phyloP scores from a whole-genome alignment of 2,113 vertebrate genomes.

The Grallaria varia region DNA sequence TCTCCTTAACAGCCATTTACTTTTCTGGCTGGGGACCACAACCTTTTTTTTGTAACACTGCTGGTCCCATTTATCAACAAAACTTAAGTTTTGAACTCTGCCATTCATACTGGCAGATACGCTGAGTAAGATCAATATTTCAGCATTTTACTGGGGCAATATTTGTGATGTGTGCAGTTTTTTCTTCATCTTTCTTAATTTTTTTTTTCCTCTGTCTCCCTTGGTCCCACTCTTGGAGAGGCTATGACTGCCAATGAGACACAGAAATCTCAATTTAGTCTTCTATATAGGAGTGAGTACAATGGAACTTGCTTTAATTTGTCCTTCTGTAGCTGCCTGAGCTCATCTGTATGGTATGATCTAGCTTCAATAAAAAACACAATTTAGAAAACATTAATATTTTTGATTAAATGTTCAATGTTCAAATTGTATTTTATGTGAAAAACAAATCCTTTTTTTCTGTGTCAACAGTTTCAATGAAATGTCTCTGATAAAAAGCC shows the following conservation, averaged over 20 bases:
- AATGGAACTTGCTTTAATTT: background rate
- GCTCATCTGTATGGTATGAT: background rate
- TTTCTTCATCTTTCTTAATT: background rate
- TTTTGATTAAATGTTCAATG: background rate
- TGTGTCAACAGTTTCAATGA: background rate
- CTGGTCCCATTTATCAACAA: background rate
- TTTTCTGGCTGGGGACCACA: background rate
- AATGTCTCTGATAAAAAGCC: background rate
- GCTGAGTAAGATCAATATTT: background rate
- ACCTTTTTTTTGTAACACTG: background rate
- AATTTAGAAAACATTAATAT: background rate
- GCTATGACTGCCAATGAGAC: background rate
- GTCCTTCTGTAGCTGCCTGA: background rate
- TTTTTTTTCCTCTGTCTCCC: background rate
- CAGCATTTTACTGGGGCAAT: background rate
- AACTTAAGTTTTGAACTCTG: background rate
- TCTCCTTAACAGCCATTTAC: background rate
- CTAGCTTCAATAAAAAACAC: background rate
- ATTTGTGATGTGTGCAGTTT: background rate
- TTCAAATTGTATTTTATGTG: background rate
- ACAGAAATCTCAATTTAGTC: background rate
- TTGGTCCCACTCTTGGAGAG: background rate
- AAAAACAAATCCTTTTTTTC: background rate
- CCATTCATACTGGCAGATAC: background rate
- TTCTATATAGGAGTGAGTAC: background rate